Evolutionary conservation across 2,113 vertebrate genomes (phyloP), one percentile per base, ranked within the genome.

Genomic region (Gambusia holbrooki): DNA sequence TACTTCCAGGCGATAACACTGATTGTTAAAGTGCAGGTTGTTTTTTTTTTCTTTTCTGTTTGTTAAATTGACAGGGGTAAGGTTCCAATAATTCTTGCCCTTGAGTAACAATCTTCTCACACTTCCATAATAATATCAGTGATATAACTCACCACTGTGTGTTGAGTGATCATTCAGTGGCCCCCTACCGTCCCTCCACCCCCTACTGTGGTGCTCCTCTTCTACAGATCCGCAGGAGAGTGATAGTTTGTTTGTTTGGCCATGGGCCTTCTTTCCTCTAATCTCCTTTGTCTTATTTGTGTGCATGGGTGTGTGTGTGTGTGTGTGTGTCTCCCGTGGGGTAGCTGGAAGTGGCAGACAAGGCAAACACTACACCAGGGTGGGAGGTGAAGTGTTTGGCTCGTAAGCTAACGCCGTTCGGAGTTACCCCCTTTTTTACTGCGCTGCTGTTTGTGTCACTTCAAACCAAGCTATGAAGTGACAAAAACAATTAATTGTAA

Each of bases 311-410:
- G 35, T 11, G 35, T 37, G 35, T 37, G 9, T 0, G 35, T 11
- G 10, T 40, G 37, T 78, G 63, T 80, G 76, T 28, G 32, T 66
- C 6, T 69, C 33, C 58, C 42, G 65, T 81, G 74, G 66, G 72
- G 63, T 30, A 71, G 66, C 19, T 84, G 81, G 60, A 75, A 81
- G 66, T 69, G 79, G 79, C 81, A 83, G 79, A 63, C 54, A 69
- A 80, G 80, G 83, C 82, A 90, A 92, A 88, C 58, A 48, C 87
- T 72, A 64, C 91, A 91, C 86, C 73, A 37, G 67, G 63, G 87
- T 89, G 90, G 88, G 81, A 93, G 79, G 37, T 83, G n/a, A 71
- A 73, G 71, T 77, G 81, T 79, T 80, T 73, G 65, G 75, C 86
- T 81, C 69, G 76, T 76, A 77, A 82, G 87, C 51, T 80, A 82